Evolutionary conservation across 2,888 invertebrate genomes (phyloP).

Genomic region (Protonemura montana): DNA sequence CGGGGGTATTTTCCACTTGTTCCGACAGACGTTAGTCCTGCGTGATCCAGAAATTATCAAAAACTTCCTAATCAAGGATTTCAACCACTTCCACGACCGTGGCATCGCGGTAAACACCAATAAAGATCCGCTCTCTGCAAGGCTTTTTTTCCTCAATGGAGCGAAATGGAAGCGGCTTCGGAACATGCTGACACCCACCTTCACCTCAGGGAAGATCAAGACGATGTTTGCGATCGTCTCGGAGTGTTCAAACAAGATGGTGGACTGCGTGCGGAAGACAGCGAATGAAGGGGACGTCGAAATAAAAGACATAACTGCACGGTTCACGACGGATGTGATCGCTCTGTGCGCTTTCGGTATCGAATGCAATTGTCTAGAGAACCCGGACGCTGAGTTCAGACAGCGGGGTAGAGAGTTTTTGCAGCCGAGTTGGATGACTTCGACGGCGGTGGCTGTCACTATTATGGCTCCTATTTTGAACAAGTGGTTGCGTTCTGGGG

Average conservation of each 20-base stretch:
- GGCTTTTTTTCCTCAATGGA: slow-evolving; percentile 60
- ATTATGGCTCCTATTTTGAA: no score
- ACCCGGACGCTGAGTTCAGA: slow-evolving; percentile 56
- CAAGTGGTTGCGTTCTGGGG: no score
- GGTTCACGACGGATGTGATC: slow-evolving; percentile 53
- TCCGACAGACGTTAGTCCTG: slow-evolving; percentile 55
- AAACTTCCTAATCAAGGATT: slow-evolving; percentile 33
- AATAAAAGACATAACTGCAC: slow-evolving; percentile 5
- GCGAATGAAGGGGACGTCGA: slow-evolving; percentile 23
- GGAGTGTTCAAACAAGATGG: slow-evolving; percentile 60
- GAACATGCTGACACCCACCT: slow-evolving; percentile 63
- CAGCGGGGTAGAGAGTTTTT: background rate
- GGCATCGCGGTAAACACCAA: slow-evolving; percentile 41
- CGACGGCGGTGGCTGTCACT: no score
- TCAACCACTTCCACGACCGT: slow-evolving; percentile 43
- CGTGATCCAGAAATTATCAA: slow-evolving; percentile 52
- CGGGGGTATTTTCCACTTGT: slow-evolving; percentile 56
- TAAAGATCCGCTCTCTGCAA: slow-evolving; percentile 58
- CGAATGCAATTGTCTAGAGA: slow-evolving; percentile 55
- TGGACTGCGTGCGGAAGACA: slow-evolving; percentile 56
- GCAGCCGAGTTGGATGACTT: background rate
- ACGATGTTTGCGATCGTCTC: slow-evolving; percentile 62
- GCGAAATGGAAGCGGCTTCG: slow-evolving; percentile 65
- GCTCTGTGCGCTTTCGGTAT: slow-evolving; percentile 60
- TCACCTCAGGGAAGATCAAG: slow-evolving; percentile 65